Conservation (phyloP, 2,113 vertebrate species). For the Tachuris rubrigastra region DNA sequence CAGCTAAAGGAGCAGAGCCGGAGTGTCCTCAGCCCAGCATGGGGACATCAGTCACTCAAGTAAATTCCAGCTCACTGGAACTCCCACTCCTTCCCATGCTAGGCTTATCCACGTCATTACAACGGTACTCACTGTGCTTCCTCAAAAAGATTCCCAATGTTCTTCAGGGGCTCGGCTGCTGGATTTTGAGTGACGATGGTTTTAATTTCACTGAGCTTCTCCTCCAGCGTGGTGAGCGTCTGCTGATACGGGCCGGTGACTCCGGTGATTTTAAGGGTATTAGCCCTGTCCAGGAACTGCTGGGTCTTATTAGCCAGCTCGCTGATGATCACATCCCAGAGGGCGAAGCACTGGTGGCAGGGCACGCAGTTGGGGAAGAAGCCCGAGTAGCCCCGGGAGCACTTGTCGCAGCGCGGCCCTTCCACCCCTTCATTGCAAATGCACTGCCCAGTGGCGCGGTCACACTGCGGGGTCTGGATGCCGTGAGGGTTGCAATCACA, state of each 20-base stretch:
- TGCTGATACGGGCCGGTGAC: slow-evolving; percentile 87
- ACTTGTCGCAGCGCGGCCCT: slow-evolving; percentile 83
- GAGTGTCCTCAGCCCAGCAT: not conserved
- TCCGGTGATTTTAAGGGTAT: slow-evolving; percentile 86
- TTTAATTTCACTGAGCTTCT: slow-evolving; percentile 80
- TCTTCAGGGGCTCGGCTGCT: slow-evolving; percentile 86
- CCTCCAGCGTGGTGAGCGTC: slow-evolving; percentile 81
- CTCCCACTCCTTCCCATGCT: not conserved
- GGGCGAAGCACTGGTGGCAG: slow-evolving; percentile 93
- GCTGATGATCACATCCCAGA: slow-evolving; percentile 85
- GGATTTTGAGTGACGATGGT: slow-evolving; percentile 85
- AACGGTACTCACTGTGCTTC: slow-evolving; percentile 85
- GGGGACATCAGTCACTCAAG: not conserved
- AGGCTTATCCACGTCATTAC: not conserved
- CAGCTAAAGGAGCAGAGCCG: accelerated
- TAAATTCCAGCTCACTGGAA: not conserved
- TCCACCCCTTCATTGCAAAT: slow-evolving; percentile 87
- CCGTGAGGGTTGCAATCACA: slow-evolving; percentile 92
- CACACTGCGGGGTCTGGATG: slow-evolving; percentile 83
- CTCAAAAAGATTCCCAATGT: slow-evolving; percentile 88
- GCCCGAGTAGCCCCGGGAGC: slow-evolving; percentile 89
- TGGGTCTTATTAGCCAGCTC: slow-evolving; percentile 91
- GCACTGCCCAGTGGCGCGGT: slow-evolving; percentile 85
- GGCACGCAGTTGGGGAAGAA: slow-evolving; percentile 86
- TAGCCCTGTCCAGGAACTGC: slow-evolving; percentile 86